A percentile compares a stretch with the other conserved stretches of the same genome.
These are phyloP conservation scores for Darevskia mixta DNA, from an alignment of 2,797 vertebrate genomes.

Conservation along the genomic window DNA sequence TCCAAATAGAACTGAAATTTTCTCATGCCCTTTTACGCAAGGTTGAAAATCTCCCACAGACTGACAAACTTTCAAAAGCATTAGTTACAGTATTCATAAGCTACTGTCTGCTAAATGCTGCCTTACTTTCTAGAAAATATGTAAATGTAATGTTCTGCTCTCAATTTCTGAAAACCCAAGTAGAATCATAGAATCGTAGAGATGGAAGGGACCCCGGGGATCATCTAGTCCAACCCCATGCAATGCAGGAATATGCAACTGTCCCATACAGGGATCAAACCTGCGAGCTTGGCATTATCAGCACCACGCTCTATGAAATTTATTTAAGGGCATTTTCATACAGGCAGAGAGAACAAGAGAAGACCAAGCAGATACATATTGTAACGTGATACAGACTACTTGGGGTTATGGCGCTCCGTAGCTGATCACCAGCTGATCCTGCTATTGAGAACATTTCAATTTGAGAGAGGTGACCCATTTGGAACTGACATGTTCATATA, in stretches of 20 bases:
- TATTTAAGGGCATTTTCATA: not conserved
- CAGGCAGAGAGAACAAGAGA: not conserved
- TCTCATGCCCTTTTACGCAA: constrained; percentile 74
- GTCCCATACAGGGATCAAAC: too few species aligned
- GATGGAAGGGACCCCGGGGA: too few species aligned
- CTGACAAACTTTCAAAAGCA: not conserved
- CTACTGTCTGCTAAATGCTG: constrained; percentile 2
- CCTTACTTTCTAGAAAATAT: constrained; percentile 16
- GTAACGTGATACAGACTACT: not conserved
- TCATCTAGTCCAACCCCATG: too few species aligned
- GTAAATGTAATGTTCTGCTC: not conserved
- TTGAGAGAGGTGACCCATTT: not conserved
- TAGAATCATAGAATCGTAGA: too few species aligned
- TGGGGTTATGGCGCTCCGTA: not conserved
- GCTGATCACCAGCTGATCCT: too few species aligned
- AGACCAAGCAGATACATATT: not conserved
- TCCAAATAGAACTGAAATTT: constrained; percentile 62
- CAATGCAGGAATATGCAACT: too few species aligned
- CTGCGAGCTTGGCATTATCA: too few species aligned
- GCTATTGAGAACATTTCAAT: not conserved
- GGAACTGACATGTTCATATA: not conserved
- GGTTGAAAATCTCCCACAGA: constrained; percentile 71
- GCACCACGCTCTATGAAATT: not conserved
- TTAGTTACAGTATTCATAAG: constrained; percentile 2
- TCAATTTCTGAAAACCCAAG: not conserved